Conservation (phyloP, 2,797 vertebrate genomes). For the Anabas testudineus region DNA sequence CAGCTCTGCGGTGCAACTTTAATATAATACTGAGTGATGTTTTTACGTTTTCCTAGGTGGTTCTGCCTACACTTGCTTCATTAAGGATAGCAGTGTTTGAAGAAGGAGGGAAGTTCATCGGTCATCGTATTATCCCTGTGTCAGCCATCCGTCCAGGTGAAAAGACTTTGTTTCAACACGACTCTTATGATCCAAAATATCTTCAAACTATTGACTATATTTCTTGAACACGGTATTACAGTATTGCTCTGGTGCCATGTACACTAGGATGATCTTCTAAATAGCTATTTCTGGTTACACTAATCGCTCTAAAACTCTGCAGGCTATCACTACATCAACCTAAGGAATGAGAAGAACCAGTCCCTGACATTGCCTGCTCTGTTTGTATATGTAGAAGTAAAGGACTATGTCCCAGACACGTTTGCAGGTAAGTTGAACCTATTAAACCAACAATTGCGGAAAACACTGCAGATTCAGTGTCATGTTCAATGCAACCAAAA, state of each 20-base stretch:
- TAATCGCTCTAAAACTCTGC: slow-evolving; percentile 12
- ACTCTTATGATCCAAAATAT: not conserved
- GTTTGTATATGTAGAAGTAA: slow-evolving; percentile 97
- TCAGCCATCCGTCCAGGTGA: slow-evolving; percentile 95
- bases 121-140: slow-evolving; percentile 96
- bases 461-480: not conserved
- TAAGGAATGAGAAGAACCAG: slow-evolving; percentile 97
- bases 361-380: slow-evolving; percentile 91
- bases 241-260: no score
- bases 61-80: slow-evolving; percentile 94
- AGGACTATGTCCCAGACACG: slow-evolving; percentile 98
- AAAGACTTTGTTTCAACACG: not conserved
- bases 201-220: not conserved
- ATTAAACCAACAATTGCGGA: not conserved
- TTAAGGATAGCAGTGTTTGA: slow-evolving; percentile 96
- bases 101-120: slow-evolving; percentile 98
- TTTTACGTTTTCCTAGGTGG: slow-evolving; percentile 79
- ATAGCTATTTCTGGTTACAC: no score
- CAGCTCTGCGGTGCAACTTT: not conserved
- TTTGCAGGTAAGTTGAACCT: slow-evolving; percentile 88
- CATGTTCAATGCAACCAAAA: not conserved
- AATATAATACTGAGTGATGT: not conserved
- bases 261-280: not conserved
- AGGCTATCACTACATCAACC: slow-evolving; percentile 96
- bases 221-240: no score